Base-by-base conservation (phyloP, 2,113 vertebrate species). In the Stercorarius parasiticus region DNA sequence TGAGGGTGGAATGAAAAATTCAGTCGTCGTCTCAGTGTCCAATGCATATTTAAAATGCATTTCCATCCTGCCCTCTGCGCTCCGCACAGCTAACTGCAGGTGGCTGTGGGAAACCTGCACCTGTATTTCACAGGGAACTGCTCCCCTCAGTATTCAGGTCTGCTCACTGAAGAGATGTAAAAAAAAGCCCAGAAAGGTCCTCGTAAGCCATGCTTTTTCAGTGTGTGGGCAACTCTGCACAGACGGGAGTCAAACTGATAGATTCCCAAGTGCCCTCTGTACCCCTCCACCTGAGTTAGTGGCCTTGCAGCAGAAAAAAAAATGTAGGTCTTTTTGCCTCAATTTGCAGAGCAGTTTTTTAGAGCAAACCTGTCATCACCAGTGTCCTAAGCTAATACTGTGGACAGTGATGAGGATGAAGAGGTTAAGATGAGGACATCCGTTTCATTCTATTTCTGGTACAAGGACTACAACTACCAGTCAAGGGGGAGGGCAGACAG, bases 391-490 rank as follows among this genome's bases (percentile, higher is more conserved):
- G 66, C 70, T 93, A 90, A 69, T 87, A 49, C 23, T 42, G 66
- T 59, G 43, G 32, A 59, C 10, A 5, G 76, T 70, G 86, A 58
- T 4, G 15, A 90, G 36, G 47, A 64, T 43, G 40, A 21, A 47
- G 81, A 87, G 70, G 92, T 95, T 95, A 94, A 82, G 82, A 85
- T 76, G 74, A 95, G 95, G 95, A 94, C 91, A 90, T n/a, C 25
- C 1, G 1, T 72, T 91, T 91, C 13, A 15, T 53, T 94, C 78
- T 96, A 80, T 96, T 96, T 86, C 83, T 96, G 78, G 52, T 43
- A 79, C 36, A 42, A 95, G 84, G 36, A 79, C 87, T 94, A 76
- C 80, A 89, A 65, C 15, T 17, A 11, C 36, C 3, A 5, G 81
- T 85, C 78, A 91, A 82, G 74, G 78, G 81, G 78, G 74, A 88